Evolutionary conservation across 2,113 vertebrate species (phyloP).

Genomic region (Istiophorus platypterus): DNA sequence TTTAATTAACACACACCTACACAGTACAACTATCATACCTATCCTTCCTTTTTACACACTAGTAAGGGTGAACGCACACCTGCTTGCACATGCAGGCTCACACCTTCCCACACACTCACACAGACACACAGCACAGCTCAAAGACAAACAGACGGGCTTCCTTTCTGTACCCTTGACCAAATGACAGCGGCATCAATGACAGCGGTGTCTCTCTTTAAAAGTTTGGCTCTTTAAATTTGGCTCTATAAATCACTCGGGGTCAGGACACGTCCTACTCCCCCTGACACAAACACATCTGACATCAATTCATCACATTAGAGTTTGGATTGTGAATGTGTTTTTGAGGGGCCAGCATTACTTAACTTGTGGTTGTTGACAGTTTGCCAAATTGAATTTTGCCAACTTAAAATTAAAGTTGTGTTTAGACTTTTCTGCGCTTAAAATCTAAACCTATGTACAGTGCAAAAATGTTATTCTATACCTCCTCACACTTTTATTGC

Average conservation of each 20-base stretch:
- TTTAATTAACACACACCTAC: not conserved
- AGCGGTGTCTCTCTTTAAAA: slow-evolving; percentile 51
- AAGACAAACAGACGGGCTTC: slow-evolving; percentile 19
- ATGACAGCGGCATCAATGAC: slow-evolving; percentile 53
- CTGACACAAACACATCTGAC: slow-evolving; percentile 68
- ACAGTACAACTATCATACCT: not conserved
- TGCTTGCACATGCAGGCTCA: slow-evolving; percentile 10
- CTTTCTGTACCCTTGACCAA: slow-evolving; percentile 55
- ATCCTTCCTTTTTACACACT: slow-evolving; percentile 10
- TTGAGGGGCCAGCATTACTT: slow-evolving; percentile 2
- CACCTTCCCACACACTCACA: slow-evolving; percentile 8
- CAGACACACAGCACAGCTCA: slow-evolving; percentile 1
- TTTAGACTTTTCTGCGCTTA: not conserved
- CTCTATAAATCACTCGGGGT: slow-evolving; percentile 65
- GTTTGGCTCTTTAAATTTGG: slow-evolving; percentile 2
- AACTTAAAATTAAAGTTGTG: not conserved
- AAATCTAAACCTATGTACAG: not conserved
- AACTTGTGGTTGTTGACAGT: slow-evolving; percentile 31
- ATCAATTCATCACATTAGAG: slow-evolving; percentile 63
- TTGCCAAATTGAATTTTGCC: slow-evolving; percentile 13
- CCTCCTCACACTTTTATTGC: not conserved
- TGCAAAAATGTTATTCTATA: not conserved
- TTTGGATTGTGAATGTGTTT: not conserved
- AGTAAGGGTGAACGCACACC: not conserved
- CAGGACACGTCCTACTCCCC: slow-evolving; percentile 32